phyloP scores from a whole-genome alignment of 2,113 vertebrate genomes.

The Haemorhous mexicanus region DNA sequence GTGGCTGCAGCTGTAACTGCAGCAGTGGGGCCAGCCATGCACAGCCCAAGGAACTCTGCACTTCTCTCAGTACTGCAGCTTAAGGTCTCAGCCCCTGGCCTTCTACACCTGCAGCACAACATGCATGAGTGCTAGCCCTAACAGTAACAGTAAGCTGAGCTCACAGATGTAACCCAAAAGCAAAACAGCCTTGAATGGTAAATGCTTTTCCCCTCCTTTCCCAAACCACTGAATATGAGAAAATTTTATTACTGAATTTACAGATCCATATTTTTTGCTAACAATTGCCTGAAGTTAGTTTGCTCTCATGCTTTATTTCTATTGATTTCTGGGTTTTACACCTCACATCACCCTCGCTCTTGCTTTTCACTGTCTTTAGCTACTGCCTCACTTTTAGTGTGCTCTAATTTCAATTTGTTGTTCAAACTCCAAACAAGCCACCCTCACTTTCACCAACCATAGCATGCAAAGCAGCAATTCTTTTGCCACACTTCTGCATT shows the following conservation, averaged over 20 bases:
- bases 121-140: background rate
- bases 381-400: background rate
- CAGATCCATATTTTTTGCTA: background rate
- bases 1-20: background rate
- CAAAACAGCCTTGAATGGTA: background rate
- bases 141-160: background rate
- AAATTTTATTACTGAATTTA: background rate
- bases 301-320: background rate
- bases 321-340: background rate
- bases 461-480: background rate
- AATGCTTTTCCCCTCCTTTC: background rate
- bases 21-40: accelerated
- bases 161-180: background rate
- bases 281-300: background rate
- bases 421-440: background rate
- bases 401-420: background rate
- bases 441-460: background rate
- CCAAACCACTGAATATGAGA: background rate
- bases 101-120: background rate
- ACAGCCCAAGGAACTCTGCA: background rate
- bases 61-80: background rate
- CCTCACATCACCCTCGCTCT: background rate
- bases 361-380: background rate
- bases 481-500: background rate
- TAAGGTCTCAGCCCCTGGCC: background rate